These are phyloP conservation scores for Drosophila malerkotliana DNA, from an alignment of 1,140 invertebrate species.

Conservation along the genomic window DNA sequence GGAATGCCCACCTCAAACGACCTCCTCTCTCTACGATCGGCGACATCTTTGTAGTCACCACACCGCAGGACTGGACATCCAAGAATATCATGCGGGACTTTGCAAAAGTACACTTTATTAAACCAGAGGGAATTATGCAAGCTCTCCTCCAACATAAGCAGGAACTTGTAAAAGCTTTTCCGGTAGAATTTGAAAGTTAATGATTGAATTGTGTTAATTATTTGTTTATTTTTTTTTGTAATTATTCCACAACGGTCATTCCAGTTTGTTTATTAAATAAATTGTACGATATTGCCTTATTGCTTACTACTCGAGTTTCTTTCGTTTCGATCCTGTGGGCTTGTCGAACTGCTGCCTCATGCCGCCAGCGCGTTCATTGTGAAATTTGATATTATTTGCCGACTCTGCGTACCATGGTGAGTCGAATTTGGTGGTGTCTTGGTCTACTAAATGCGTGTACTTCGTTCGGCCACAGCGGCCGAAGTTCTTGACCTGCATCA, in stretches of 20 bases:
- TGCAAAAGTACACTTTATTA: slow-evolving; percentile 39
- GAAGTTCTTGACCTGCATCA: slow-evolving; percentile 99
- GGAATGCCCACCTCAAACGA: slow-evolving; percentile 18
- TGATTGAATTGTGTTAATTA: not conserved
- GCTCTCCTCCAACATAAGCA: slow-evolving; percentile 46
- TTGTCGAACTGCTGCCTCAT: slow-evolving; percentile 97
- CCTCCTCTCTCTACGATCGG: slow-evolving; percentile 5
- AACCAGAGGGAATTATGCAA: slow-evolving; percentile 60
- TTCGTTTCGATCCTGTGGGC: slow-evolving; percentile 90
- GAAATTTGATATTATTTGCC: slow-evolving; percentile 92
- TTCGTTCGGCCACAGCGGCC: slow-evolving; percentile 99
- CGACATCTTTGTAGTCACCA: slow-evolving; percentile 27
- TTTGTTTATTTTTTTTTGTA: slow-evolving; percentile 9
- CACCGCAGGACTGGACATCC: slow-evolving; percentile 9
- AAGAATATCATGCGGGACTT: slow-evolving; percentile 16
- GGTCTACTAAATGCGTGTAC: slow-evolving; percentile 99
- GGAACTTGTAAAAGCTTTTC: slow-evolving; percentile 18
- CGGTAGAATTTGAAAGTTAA: slow-evolving; percentile 10
- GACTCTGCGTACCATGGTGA: slow-evolving; percentile 98
- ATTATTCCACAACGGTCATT: not conserved
- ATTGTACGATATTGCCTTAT: slow-evolving; percentile 10
- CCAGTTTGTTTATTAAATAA: slow-evolving; percentile 14
- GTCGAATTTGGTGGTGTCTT: slow-evolving; percentile 99
- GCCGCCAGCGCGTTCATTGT: slow-evolving; percentile 96
- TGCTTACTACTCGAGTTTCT: slow-evolving; percentile 82